Conservation (phyloP, 2,888 invertebrate species). For the Hemaris fuciformis region DNA sequence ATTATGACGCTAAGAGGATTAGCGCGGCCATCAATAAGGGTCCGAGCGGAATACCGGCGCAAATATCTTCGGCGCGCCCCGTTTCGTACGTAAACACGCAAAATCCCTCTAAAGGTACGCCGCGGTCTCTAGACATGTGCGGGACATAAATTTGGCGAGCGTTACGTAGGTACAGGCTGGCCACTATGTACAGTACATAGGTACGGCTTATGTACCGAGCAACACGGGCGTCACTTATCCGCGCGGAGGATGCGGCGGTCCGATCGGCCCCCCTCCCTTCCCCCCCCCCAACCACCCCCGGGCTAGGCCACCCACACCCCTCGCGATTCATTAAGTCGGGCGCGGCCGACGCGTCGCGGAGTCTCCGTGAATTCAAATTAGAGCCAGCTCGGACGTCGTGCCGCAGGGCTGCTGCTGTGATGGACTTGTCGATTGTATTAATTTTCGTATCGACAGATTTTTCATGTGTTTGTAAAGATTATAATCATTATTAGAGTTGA, state of each 20-base stretch:
- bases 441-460: not conserved
- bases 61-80: constrained; percentile 69
- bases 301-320: constrained; percentile 56
- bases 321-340: constrained; percentile 81
- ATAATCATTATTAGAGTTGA: no score
- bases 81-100: constrained; percentile 78
- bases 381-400: constrained; percentile 79
- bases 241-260: constrained; percentile 80
- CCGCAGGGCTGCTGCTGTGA: constrained; percentile 45
- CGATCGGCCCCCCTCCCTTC: constrained; percentile 67
- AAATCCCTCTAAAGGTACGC: constrained; percentile 80
- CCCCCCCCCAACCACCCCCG: constrained; percentile 42
- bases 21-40: constrained; percentile 71
- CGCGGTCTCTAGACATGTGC: constrained; percentile 81
- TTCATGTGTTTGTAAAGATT: not conserved
- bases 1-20: constrained; percentile 38
- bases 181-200: constrained; percentile 76
- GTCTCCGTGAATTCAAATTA: constrained; percentile 82
- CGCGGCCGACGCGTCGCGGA: constrained; percentile 81
- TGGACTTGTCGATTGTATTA: not conserved
- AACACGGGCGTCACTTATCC: constrained; percentile 82
- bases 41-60: constrained; percentile 71
- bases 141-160: constrained; percentile 81
- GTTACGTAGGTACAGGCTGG: constrained; percentile 78
- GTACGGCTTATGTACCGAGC: constrained; percentile 72